phyloP scores from a whole-genome alignment of 1,140 invertebrate species.

The Armadillidium nasatum region DNA sequence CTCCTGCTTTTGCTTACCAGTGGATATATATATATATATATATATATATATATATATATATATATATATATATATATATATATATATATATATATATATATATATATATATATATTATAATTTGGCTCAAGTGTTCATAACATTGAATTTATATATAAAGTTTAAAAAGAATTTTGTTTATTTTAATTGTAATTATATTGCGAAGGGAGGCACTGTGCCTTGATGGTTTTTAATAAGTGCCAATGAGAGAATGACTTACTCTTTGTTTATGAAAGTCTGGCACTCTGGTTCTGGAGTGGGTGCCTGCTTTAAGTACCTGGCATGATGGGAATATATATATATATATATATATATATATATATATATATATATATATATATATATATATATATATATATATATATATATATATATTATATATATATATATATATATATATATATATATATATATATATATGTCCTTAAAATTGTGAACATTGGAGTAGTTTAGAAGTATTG shows the following conservation, averaged over 20 bases:
- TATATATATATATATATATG: conserved; percentile 8
- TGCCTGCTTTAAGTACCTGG: too few relatives aligned
- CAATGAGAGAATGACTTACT: too few relatives aligned
- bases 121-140: neutral
- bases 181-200: too few relatives aligned
- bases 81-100: conserved; percentile 13
- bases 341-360: conserved; percentile 11
- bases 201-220: too few relatives aligned
- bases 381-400: conserved; percentile 10
- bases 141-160: too few relatives aligned
- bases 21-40: neutral
- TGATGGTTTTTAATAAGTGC: too few relatives aligned
- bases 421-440: conserved; percentile 24
- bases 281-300: too few relatives aligned
- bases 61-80: conserved; percentile 10
- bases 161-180: too few relatives aligned
- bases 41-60: neutral
- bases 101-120: neutral
- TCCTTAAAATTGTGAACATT: too few relatives aligned
- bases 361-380: conserved; percentile 11
- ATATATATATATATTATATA: conserved; percentile 9
- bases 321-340: neutral
- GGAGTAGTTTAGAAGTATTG: too few relatives aligned
- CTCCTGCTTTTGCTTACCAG: too few relatives aligned
- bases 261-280: too few relatives aligned